Base-by-base conservation (phyloP, 1,140 invertebrate species). In the Palaemon carinicauda region DNA sequence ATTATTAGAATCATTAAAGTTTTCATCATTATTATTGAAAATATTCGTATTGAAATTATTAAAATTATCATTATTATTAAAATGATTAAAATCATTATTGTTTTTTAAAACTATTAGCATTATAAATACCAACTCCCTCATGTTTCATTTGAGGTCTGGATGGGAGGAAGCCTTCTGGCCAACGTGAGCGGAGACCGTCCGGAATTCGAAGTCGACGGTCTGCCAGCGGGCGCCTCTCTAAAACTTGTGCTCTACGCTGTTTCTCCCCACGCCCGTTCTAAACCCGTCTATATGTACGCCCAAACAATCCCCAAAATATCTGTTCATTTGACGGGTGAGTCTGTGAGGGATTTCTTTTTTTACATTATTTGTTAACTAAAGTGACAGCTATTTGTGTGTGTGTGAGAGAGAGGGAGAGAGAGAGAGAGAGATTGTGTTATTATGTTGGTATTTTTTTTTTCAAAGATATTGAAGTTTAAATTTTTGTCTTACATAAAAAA, bases 201-300 rank as follows among this genome's bases (percentile, higher is more conserved):
- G 0, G 87, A 74, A 60, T 56, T 88, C 53, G 79, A n/a, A 5
- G 81, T 88, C 17, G 24, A n/a, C 2, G 52, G 60, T n/a, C 79
- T 88, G 5, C 80, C 87, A 4, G 75, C 81, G 19, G 78, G 79
- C 75, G 56, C 81, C 4, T 33, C 74, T 12, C 60, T 84, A 9
- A 24, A 71, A 15, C 60, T 88, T 0, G 24, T 74, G 29, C 81
- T 88, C 0, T 88, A 84, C 77, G 78, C 87, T 3, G 56, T 88
- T 21, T 73, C 87, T 10, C 87, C 82, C 21, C 81, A 88, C 75
- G 81, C 87, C 41, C 73, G 81, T n/a, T 88, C 87, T 50, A 56
- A 53, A 17, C 87, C 87, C 87, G 41, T 84, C 29, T 24, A 51
- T 27, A 65, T 88, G 50, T 82, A 88, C 56, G 81, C 79, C 33